Percentiles rank a stretch among this genome's conserved stretches.
These are phyloP conservation scores for Trialeurodes vaporariorum DNA, from an alignment of 1,140 invertebrate species.

Conservation along the genomic window DNA sequence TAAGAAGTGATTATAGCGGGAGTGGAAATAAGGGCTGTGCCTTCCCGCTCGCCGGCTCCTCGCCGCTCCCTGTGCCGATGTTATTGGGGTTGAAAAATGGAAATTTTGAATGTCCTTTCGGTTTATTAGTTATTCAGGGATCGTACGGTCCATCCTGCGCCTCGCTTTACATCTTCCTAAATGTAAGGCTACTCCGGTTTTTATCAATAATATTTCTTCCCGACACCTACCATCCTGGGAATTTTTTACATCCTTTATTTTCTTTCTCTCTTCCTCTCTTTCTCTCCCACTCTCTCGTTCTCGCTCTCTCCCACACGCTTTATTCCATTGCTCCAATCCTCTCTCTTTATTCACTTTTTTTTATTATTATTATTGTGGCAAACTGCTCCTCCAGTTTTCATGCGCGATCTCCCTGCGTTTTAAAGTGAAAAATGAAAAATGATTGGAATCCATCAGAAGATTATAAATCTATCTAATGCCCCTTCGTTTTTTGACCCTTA, in stretches of 20 bases:
- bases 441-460: not conserved
- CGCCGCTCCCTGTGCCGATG: too few relatives aligned
- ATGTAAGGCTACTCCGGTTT: not conserved
- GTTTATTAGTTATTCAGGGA: not conserved
- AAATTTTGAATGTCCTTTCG: not conserved
- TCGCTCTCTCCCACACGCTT: not conserved
- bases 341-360: too few relatives aligned
- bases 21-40: not conserved
- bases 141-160: not conserved
- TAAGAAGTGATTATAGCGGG: not conserved
- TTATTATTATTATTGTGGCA: too few relatives aligned
- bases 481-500: too few relatives aligned
- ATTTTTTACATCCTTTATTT: not conserved
- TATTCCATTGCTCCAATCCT: too few relatives aligned
- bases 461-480: not conserved
- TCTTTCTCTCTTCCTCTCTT: not conserved
- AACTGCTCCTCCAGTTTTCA: too few relatives aligned
- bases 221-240: not conserved
- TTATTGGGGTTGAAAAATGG: not conserved
- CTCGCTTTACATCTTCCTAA: not conserved
- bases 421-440: not conserved
- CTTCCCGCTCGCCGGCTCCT: too few relatives aligned
- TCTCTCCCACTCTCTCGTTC: too few relatives aligned
- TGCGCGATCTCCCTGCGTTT: not conserved
- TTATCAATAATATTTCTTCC: conserved; percentile 1